Evolutionary conservation across 2,888 invertebrate genomes (phyloP), one percentile per base, ranked within the genome.

Genomic region (Acrocera orbiculus): DNA sequence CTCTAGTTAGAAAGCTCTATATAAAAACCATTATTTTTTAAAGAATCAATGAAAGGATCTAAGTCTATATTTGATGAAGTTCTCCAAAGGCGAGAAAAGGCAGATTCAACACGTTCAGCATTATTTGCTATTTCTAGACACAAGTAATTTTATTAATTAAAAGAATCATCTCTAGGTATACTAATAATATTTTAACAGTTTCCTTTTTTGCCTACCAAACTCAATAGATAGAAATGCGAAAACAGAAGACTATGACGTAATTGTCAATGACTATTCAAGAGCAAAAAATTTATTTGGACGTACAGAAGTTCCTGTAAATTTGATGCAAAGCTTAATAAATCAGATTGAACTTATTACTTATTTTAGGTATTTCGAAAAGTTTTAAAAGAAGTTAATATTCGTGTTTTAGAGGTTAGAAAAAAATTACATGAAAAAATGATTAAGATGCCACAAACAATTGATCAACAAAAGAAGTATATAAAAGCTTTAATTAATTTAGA

Each of bases 241-340:
- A 46, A 80, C 83, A 50, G 90, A 89, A 32, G 95, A 98, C 53
- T 98, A 90, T 54, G 93, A 96, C 55, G 72, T 92, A 32, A 90
- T 98, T 15, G 89, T 98, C 38, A 98, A 93, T 53, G 98, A 98
- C 58, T 98, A 95, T 55, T 81, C 87, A 2, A 69, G 96, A 46
- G 96, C 92, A 4, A 92, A 89, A 56, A 89, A 93, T 52, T 65
- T 96, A 16, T 96, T 95, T 64, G 83, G 86, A 37, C 89, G 86
- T 58, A 89, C 87, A 19, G 89, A 93, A 57, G 77, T 93, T 11
- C 73, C 76, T 47, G 76, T 78, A 53, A 49, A 42, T 38, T 16
- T 10, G 16, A 14, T 8, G 4, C 5, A 16, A 20, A 6, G 16
- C 14, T 14, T 11, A 13, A n/a, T n/a, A n/a, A 26, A 7, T 5